Percentiles rank a stretch among this genome's conserved stretches.
These are phyloP conservation scores for Caranx ignobilis DNA, from an alignment of 2,113 vertebrate genomes.

Conservation along the genomic window DNA sequence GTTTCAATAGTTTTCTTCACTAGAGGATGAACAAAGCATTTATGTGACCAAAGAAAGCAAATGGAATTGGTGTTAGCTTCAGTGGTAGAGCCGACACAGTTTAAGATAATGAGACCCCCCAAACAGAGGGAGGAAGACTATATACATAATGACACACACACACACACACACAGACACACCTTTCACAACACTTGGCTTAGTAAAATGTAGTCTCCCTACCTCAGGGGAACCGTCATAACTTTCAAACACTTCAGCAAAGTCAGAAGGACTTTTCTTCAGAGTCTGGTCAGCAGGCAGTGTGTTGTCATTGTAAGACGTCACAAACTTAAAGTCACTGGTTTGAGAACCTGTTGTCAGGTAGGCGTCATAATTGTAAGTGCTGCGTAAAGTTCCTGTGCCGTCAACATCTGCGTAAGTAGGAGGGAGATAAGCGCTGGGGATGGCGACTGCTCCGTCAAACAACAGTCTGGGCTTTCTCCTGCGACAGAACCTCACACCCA, in stretches of 20 bases:
- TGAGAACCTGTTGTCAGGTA: constrained; percentile 73
- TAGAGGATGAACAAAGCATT: too few relatives aligned
- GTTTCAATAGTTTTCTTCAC: too few relatives aligned
- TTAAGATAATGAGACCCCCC: too few relatives aligned
- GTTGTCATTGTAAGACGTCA: constrained; percentile 55
- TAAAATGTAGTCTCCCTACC: too few relatives aligned
- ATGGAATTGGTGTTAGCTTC: too few relatives aligned
- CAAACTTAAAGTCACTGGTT: constrained; percentile 74
- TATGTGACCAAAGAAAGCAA: too few relatives aligned
- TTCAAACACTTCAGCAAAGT: constrained; percentile 21
- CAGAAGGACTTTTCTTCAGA: constrained; percentile 42
- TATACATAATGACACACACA: too few relatives aligned
- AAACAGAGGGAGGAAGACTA: too few relatives aligned
- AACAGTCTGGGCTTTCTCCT: constrained; percentile 71
- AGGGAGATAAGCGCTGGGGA: constrained; percentile 76
- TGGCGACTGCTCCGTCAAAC: constrained; percentile 75
- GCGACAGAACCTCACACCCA: constrained; percentile 61
- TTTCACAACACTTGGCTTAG: too few relatives aligned
- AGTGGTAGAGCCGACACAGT: too few relatives aligned
- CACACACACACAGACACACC: too few relatives aligned
- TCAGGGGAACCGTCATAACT: background rate
- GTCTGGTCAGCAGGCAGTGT: constrained; percentile 55
- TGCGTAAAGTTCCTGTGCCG: constrained; percentile 72
- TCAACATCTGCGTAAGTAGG: constrained; percentile 69
- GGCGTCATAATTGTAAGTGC: constrained; percentile 74